Base-by-base conservation (phyloP, 2,888 invertebrate species). In the Acrocera orbiculus region DNA sequence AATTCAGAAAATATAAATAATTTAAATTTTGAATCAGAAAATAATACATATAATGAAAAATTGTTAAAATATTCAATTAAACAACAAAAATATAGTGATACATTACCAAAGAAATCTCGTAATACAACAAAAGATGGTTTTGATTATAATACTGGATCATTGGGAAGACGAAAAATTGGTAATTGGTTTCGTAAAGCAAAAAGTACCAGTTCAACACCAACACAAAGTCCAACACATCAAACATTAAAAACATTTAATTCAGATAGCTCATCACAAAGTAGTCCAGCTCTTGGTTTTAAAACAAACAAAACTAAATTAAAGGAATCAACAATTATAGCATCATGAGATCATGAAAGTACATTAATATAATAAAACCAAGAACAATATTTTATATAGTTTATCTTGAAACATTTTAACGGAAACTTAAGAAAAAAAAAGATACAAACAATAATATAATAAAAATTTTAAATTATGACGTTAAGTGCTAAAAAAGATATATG, bases 181-280 rank as follows among this genome's bases (percentile, higher is more conserved):
- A 59, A 55, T 44, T 60, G 60, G 60, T 60, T 60, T 38, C 53
- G 60, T 16, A 60, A 60, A 34, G 54, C 60, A 22, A 60, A 59
- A 43, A 58, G 58, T 40, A 53, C 51, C 15, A 56, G 56, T 38
- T 56, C 56, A 32, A 60, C 60, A 16, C 60, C 60, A 6, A 59
- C 57, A 42, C 59, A 60, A 36, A 59, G 59, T 27, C 60, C 60
- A 14, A 60, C 59, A 20, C 60, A 60, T 40, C 56, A 58, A 40
- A 47, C 53, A n/a, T 14, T 30, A 23, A 24, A 30, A 16, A 16
- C 38, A n/a, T 38, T 36, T 7, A 43, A 45, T 30, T 45, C 46
- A 19, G 47, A 48, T 20, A 47, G 39, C 26, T 40, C 43, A 27
- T 39, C 40, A 35, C 41, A 47, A 29, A 47, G 45, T 34, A 48